These are phyloP conservation scores for Drosophila watanabei DNA, from an alignment of 1,140 invertebrate species.

Conservation along the genomic window DNA sequence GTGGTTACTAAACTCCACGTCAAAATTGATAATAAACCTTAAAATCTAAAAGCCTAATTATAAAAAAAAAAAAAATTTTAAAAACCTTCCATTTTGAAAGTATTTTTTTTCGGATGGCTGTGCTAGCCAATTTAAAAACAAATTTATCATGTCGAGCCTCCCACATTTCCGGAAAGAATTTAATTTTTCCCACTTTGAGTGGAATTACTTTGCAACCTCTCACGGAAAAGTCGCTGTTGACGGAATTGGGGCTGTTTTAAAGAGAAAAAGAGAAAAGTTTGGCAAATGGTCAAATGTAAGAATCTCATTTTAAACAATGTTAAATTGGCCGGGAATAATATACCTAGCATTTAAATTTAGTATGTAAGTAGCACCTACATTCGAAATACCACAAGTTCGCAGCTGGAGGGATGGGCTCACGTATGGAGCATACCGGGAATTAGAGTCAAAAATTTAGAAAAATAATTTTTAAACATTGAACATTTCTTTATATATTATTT, in stretches of 20 bases:
- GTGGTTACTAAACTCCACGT: too few species aligned
- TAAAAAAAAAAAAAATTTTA: not conserved
- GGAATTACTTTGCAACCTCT: slow-evolving; percentile 5
- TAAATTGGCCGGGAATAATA: not conserved
- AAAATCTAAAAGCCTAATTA: too few species aligned
- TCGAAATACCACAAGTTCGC: too few species aligned
- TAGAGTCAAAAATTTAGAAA: too few species aligned
- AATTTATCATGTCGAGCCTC: slow-evolving; percentile 6
- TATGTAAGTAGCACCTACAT: too few species aligned
- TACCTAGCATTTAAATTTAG: too few species aligned
- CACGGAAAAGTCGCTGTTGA: slow-evolving; percentile 5
- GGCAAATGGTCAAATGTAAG: slow-evolving; percentile 2
- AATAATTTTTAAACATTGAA: too few species aligned
- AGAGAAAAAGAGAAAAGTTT: slow-evolving; percentile 5
- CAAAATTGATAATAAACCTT: too few species aligned
- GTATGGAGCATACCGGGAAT: too few species aligned
- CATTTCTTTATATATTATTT: too few species aligned
- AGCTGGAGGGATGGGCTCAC: too few species aligned
- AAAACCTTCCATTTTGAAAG: slow-evolving; percentile 1
- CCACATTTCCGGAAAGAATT: slow-evolving; percentile 2
- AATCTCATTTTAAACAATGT: slow-evolving; percentile 6
- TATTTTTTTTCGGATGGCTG: slow-evolving; percentile 4
- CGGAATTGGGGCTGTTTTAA: slow-evolving; percentile 3
- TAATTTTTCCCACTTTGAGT: slow-evolving; percentile 4
- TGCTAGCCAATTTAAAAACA: slow-evolving; percentile 4